These are phyloP conservation scores for Mungos mungo DNA, from an alignment of 2,113 vertebrate genomes.

Conservation along the genomic window DNA sequence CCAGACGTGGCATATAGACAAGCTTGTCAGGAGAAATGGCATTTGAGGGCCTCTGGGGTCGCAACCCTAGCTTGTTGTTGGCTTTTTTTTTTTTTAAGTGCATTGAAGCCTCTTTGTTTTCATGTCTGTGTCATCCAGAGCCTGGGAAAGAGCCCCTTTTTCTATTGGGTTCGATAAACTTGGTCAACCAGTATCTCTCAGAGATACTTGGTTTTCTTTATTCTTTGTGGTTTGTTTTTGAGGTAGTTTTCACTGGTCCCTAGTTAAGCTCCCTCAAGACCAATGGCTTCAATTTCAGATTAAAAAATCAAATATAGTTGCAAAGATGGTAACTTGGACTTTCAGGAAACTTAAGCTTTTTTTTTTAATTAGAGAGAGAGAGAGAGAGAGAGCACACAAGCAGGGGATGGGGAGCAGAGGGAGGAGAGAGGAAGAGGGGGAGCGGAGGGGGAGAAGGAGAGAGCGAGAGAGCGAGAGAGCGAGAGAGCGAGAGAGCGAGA, in stretches of 20 bases:
- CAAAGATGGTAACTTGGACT: neutral
- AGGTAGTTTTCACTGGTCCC: neutral
- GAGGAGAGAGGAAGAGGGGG: no score
- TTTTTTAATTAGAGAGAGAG: no score
- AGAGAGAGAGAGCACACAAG: no score
- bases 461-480: no score
- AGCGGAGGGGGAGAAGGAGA: no score
- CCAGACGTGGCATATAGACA: neutral
- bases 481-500: no score
- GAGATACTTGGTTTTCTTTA: constrained; percentile 17
- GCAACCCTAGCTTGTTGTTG: neutral
- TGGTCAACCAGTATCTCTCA: neutral
- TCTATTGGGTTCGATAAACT: neutral
- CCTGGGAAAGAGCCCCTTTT: neutral
- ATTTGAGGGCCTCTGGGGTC: neutral
- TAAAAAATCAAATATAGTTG: constrained; percentile 41
- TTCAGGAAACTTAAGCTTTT: neutral
- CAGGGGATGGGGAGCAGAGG: no score
- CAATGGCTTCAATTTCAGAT: neutral
- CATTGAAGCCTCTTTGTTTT: neutral
- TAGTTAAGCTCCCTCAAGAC: neutral
- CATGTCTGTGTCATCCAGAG: neutral
- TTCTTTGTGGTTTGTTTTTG: constrained; percentile 32
- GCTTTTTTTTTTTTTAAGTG: neutral
- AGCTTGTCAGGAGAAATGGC: neutral